phyloP scores from a whole-genome alignment of 2,888 invertebrate species.

The Amorpha juglandis region DNA sequence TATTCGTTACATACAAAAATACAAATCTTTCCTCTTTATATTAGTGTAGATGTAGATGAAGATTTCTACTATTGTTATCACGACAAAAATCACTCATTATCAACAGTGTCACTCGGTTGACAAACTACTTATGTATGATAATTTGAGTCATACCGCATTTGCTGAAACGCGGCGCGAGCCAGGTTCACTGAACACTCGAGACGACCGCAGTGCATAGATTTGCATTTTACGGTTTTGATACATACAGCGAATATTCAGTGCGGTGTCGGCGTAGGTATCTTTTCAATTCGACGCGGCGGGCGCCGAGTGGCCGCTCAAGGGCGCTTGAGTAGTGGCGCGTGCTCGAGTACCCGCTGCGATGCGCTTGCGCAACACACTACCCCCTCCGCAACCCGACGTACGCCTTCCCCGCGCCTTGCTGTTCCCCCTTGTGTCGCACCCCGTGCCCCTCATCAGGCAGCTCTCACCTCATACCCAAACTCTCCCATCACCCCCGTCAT shows the following conservation, averaged over 20 bases:
- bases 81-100: slow-evolving; percentile 42
- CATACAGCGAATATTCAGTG: slow-evolving; percentile 81
- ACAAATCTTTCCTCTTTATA: too few species aligned
- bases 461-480: slow-evolving; percentile 36
- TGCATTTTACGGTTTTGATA: slow-evolving; percentile 84
- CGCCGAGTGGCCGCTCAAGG: slow-evolving; percentile 73
- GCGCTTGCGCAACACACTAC: slow-evolving; percentile 69
- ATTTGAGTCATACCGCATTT: slow-evolving; percentile 77
- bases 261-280: slow-evolving; percentile 81
- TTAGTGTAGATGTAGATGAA: too few species aligned
- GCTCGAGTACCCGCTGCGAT: slow-evolving; percentile 72
- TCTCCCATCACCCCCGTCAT: slow-evolving; percentile 40
- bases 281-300: slow-evolving; percentile 80
- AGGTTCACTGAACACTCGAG: slow-evolving; percentile 70
- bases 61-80: slow-evolving; percentile 20
- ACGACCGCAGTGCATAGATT: slow-evolving; percentile 82
- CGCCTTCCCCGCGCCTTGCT: slow-evolving; percentile 35
- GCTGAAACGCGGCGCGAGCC: slow-evolving; percentile 68
- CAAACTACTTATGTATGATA: slow-evolving; percentile 72
- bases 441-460: slow-evolving; percentile 31
- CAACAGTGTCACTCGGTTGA: slow-evolving; percentile 59
- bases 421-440: slow-evolving; percentile 27
- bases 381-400: slow-evolving; percentile 31
- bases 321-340: slow-evolving; percentile 78
- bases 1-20: too few species aligned